phyloP scores from a whole-genome alignment of 1,140 invertebrate species.

The Daktulosphaira vitifoliae region DNA sequence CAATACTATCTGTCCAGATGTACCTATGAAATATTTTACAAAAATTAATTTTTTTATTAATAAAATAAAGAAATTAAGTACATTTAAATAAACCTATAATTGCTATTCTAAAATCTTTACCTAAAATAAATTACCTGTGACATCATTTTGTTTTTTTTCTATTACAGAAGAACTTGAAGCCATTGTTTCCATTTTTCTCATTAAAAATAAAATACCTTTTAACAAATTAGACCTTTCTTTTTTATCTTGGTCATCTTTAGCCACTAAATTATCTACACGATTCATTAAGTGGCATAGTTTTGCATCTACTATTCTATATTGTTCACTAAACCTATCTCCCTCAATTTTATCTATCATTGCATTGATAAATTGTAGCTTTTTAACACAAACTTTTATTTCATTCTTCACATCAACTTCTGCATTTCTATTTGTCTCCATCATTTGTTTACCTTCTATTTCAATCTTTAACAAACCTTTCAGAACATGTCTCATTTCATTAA shows the following conservation, averaged over 20 bases:
- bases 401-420: background rate
- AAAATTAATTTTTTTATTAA: too few relatives aligned
- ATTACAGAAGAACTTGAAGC: background rate
- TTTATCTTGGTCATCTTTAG: background rate
- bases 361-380: conserved; percentile 21
- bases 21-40: background rate
- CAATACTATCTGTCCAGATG: background rate
- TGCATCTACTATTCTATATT: conserved; percentile 20
- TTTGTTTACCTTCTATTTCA: conserved; percentile 4
- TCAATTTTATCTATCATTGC: conserved; percentile 14
- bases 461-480: conserved; percentile 25
- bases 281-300: conserved; percentile 34
- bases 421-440: background rate
- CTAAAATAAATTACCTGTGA: background rate
- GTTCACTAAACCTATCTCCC: conserved; percentile 24
- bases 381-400: conserved; percentile 12
- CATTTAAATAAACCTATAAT: too few relatives aligned
- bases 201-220: conserved; percentile 31
- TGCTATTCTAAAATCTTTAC: too few relatives aligned
- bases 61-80: too few relatives aligned
- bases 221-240: conserved; percentile 29
- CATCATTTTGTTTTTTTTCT: conserved; percentile 5
- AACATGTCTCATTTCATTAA: conserved; percentile 25
- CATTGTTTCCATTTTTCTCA: conserved; percentile 32
- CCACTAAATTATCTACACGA: conserved; percentile 19